Conservation (phyloP, 2,888 invertebrate species). For the Lasius platythorax region DNA sequence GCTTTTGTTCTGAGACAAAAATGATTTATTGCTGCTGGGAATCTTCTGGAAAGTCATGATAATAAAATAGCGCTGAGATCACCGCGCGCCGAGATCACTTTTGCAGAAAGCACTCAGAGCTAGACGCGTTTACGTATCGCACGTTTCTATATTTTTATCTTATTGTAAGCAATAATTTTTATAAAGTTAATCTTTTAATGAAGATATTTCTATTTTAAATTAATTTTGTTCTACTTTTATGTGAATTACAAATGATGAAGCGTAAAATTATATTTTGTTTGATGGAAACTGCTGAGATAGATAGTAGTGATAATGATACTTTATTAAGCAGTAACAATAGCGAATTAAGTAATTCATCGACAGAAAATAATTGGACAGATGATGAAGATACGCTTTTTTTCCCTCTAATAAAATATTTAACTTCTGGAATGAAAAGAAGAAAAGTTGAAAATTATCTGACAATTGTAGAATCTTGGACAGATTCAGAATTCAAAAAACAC, state of each 20-base stretch:
- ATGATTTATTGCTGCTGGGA: too few relatives aligned
- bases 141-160: too few relatives aligned
- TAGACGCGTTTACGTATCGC: too few relatives aligned
- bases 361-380: not conserved
- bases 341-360: not conserved
- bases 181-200: not conserved
- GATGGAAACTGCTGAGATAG: not conserved
- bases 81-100: too few relatives aligned
- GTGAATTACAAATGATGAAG: not conserved
- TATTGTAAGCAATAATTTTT: too few relatives aligned
- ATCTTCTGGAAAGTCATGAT: too few relatives aligned
- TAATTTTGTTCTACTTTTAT: slow-evolving; percentile 6
- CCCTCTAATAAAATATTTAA: too few relatives aligned
- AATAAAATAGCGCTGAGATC: too few relatives aligned
- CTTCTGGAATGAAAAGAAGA: not conserved
- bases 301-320: not conserved
- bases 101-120: too few relatives aligned
- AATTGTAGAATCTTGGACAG: slow-evolving; percentile 13
- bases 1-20: too few relatives aligned
- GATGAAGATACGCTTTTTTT: not conserved
- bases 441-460: not conserved
- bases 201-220: not conserved
- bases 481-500: not conserved
- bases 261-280: slow-evolving; percentile 1
- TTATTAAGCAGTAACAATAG: not conserved